Base-by-base conservation (phyloP, 2,797 vertebrate species). In the Acanthiza pusilla region DNA sequence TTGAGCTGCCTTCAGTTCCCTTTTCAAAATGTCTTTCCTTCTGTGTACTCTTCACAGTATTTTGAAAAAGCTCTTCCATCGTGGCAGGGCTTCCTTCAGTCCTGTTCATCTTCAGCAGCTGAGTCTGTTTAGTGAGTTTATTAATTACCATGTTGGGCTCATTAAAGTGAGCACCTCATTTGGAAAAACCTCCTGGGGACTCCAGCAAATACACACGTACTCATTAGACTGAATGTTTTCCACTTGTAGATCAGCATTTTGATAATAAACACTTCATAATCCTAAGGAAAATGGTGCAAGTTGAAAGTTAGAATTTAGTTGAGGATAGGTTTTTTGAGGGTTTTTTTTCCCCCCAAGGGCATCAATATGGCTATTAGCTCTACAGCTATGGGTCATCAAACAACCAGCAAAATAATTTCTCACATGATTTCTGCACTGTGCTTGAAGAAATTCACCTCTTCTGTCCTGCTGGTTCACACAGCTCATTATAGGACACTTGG, bases 91-190 rank as follows among this genome's bases (percentile, higher is more conserved):
- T 77, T 91, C 61, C 23, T 83, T 65, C 66, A 77, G 13, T 78
- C 77, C 72, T 73, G 75, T 93, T 96, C 86, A 55, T 91, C 94
- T 77, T 47, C 51, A n/a, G 80, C 89, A 96, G 55, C 77, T 1
- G 9, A 63, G 61, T 80, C 94, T 95, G 67, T 88, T 96, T 91
- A 94, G 94, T 72, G 86, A 88, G 66, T 91, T 84, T 94, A 93
- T 96, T 97, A 97, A 97, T 97, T 97, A 96, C 85, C 47, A 38
- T 8, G 60, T 91, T 88, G 91, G 88, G 95, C 85, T 97, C 84
- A 88, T 65, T 96, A 95, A 96, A 96, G 93, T 96, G 96, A 96
- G 78, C 81, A 91, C 96, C 87, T 95, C 36, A 4, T 97, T 96
- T 96, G 93, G 47, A 76, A 90, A 93, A 93, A 82, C 91, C 77